Conservation (phyloP, 2,113 vertebrate genomes). For the Chloroceryle aenea region DNA sequence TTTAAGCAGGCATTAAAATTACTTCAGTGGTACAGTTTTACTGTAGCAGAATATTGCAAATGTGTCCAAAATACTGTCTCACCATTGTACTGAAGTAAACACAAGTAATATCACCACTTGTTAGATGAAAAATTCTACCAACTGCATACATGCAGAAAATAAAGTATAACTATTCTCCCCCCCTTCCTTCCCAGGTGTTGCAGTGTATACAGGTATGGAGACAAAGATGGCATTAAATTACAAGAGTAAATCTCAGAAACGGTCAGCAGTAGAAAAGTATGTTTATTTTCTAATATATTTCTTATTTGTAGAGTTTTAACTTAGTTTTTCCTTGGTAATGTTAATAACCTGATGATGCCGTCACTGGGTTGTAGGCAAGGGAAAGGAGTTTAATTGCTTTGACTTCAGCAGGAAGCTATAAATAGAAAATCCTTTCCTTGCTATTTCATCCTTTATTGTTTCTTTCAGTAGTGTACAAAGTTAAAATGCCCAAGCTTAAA, state of each 20-base stretch:
- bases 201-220: slow-evolving; percentile 98
- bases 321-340: background rate
- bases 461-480: background rate
- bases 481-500: background rate
- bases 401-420: background rate
- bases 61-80: background rate
- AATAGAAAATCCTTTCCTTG: background rate
- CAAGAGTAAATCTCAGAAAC: slow-evolving; percentile 99
- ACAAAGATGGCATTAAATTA: slow-evolving; percentile 99
- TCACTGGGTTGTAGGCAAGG: background rate
- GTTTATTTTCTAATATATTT: slow-evolving; percentile 55
- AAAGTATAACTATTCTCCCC: background rate
- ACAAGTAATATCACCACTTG: background rate
- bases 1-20: slow-evolving; percentile 4
- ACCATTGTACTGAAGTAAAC: background rate
- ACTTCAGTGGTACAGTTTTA: background rate
- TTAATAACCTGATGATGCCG: background rate
- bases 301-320: slow-evolving; percentile 1
- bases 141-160: background rate
- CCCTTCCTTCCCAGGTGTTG: slow-evolving; percentile 85
- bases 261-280: slow-evolving; percentile 98
- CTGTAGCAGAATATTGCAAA: background rate
- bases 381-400: background rate
- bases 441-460: background rate
- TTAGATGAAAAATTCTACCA: background rate